Evolutionary conservation across 2,888 invertebrate genomes (phyloP).

Genomic region (Torymus auratus): DNA sequence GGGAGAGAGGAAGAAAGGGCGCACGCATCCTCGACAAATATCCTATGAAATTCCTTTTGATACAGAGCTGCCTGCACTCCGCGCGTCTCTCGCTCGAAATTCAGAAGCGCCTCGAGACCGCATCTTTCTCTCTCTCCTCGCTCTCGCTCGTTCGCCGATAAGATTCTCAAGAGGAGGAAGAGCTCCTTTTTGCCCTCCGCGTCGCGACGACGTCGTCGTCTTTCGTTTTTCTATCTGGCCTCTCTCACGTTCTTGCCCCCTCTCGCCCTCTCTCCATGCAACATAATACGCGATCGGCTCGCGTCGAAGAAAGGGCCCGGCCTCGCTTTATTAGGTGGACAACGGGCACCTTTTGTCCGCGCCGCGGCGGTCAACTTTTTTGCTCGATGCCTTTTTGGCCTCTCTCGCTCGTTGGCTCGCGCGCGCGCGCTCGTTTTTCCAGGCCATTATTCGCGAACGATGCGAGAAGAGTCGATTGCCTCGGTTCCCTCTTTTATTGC

Average conservation of each 20-base stretch:
- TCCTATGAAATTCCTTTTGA: constrained; percentile 44
- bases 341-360: constrained; percentile 60
- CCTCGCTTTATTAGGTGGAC: constrained; percentile 62
- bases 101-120: constrained; percentile 2
- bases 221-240: neutral
- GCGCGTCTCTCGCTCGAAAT: constrained; percentile 30
- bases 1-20: neutral
- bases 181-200: neutral
- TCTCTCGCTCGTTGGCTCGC: neutral
- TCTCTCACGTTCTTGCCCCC: neutral
- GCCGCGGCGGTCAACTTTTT: neutral
- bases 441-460: constrained; percentile 26
- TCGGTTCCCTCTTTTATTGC: neutral
- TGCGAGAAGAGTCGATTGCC: constrained; percentile 14
- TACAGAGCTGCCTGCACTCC: constrained; percentile 18
- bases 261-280: neutral
- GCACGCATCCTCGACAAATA: constrained; percentile 33
- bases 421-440: neutral
- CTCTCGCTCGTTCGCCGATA: neutral
- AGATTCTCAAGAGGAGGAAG: constrained; percentile 19
- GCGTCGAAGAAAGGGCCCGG: no score
- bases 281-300: constrained; percentile 7
- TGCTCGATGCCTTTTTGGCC: neutral
- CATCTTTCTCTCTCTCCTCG: no score
- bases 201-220: no score